Base-by-base conservation (phyloP, 2,113 vertebrate genomes). In the Gymnogyps californianus region DNA sequence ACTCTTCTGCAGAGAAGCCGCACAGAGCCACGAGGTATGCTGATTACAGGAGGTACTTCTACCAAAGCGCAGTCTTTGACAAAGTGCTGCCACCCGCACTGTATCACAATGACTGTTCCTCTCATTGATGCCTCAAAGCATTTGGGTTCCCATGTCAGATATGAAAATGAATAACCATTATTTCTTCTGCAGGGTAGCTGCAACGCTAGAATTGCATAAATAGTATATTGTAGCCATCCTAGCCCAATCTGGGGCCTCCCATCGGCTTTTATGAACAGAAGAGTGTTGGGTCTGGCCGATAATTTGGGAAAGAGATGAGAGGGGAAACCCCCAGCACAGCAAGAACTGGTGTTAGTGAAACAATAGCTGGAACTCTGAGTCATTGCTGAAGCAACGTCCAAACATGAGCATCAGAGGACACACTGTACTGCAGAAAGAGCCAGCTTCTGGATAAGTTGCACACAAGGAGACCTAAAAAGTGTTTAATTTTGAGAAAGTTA, bases 321-420 rank as follows among this genome's bases (percentile, higher is more conserved):
- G 51, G 90, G 95, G 79, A 92, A 96, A 92, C 75, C 95, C 96
- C 64, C 83, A 94, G 75, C 38, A 74, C 4, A 3, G 83, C 83
- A 89, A 76, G 76, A 93, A 91, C 86, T 78, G 86, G n/a, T 71
- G 52, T 78, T 81, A 75, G 18, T 84, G 86, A 95, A 94, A 97
- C 86, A 95, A 96, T 95, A 96, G 95, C 80, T 97, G 96, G 89
- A 97, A 92, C 89, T 93, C 88, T 95, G 92, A 96, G 77, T 96
- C 88, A 96, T 38, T 93, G 76, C 72, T 87, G 58, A 87, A 93
- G 90, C 38, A 94, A 52, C 7, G 2, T 93, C 80, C 96, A 88
- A 93, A 93, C 66, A 92, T 4, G 38, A 94, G 36, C 95, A 93
- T 93, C 70, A 90, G 76, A 97, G 95, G 85, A 96, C 92, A 97